These are phyloP conservation scores for Trichonephila clavata DNA, from an alignment of 1,140 invertebrate species.

Conservation along the genomic window DNA sequence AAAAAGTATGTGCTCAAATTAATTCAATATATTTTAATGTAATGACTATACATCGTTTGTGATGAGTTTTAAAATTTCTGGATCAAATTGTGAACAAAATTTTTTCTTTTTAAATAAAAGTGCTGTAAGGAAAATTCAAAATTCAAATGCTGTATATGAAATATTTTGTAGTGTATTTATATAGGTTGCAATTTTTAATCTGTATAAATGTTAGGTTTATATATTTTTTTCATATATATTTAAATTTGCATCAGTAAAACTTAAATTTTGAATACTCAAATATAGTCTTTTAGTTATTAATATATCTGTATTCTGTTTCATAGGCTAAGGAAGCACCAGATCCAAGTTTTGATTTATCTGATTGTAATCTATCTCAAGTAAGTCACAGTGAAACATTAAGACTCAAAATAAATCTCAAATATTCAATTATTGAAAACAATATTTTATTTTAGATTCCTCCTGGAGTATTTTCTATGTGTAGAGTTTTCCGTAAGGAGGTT, in stretches of 20 bases:
- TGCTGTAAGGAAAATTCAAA: too few relatives aligned
- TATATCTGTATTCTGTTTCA: not conserved
- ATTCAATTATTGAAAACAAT: not conserved
- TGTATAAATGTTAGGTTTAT: not conserved
- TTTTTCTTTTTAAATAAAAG: not conserved
- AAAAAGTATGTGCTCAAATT: too few relatives aligned
- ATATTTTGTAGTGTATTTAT: too few relatives aligned
- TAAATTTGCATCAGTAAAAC: too few relatives aligned
- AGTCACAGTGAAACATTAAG: not conserved
- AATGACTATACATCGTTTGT: not conserved
- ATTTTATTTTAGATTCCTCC: slow-evolving; percentile 50
- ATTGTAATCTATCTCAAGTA: slow-evolving; percentile 69
- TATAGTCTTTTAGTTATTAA: not conserved
- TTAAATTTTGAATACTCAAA: too few relatives aligned
- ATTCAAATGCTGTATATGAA: too few relatives aligned
- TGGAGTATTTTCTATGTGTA: slow-evolving; percentile 69
- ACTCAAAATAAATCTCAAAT: not conserved
- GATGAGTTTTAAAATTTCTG: not conserved
- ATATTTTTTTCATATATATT: not conserved
- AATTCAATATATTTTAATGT: too few relatives aligned
- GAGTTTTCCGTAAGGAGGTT: slow-evolving; percentile 65
- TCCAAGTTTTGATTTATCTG: slow-evolving; percentile 65
- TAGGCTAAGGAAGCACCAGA: slow-evolving; percentile 74
- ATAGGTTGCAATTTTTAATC: too few relatives aligned
- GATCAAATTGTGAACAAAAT: not conserved